Conservation (phyloP, 2,888 invertebrate genomes). For the Drosophila sordidapex region DNA sequence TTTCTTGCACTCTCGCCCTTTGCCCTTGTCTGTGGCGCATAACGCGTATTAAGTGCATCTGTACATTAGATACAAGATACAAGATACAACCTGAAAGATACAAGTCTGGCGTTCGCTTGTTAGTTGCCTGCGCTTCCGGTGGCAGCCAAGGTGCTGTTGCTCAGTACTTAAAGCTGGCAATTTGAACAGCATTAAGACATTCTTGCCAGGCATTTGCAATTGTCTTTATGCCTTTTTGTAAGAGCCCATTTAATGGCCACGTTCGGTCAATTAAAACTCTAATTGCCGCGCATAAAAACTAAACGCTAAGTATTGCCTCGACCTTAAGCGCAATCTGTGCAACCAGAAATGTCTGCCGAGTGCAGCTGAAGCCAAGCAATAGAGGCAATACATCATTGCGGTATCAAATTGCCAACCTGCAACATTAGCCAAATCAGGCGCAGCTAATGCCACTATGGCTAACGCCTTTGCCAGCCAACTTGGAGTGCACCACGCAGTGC, state of each 20-base stretch:
- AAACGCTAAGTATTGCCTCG: conserved; percentile 21
- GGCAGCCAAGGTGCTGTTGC: conserved; percentile 35
- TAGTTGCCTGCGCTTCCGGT: conserved; percentile 52
- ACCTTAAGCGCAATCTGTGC: conserved; percentile 44
- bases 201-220: conserved; percentile 44
- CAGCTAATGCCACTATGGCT: conserved; percentile 36
- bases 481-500: conserved; percentile 52
- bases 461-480: conserved; percentile 41
- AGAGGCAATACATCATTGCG: conserved; percentile 44
- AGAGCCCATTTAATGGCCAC: conserved; percentile 55
- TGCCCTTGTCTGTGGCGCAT: conserved; percentile 41
- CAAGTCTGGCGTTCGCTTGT: conserved; percentile 41
- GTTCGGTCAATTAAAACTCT: conserved; percentile 69
- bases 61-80: conserved; percentile 49
- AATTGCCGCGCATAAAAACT: conserved; percentile 61
- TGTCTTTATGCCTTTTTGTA: conserved; percentile 65
- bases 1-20: conserved; percentile 48
- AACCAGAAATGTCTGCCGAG: conserved; percentile 14
- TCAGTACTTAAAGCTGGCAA: conserved; percentile 40
- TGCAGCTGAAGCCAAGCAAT: conserved; percentile 22
- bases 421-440: conserved; percentile 59
- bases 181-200: conserved; percentile 46
- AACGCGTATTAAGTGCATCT: conserved; percentile 67
- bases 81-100: conserved; percentile 45
- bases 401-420: conserved; percentile 22